Percentiles rank a stretch among this genome's conserved stretches.
Conservation (phyloP, 1,140 invertebrate genomes). For the Nebria ingens region DNA sequence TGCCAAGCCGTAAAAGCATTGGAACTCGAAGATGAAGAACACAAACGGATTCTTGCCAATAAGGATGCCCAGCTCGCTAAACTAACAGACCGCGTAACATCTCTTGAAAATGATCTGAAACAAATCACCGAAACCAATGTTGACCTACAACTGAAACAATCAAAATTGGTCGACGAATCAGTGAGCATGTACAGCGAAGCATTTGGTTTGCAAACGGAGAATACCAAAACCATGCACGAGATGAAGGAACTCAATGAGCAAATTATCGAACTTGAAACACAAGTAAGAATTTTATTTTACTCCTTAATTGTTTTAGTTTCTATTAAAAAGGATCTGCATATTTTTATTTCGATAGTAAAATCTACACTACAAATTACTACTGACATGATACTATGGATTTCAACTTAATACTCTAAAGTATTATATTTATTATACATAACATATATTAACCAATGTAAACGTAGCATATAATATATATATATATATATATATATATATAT, state of each 20-base stretch:
- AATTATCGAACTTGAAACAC: not conserved
- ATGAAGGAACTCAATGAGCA: not conserved
- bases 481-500: too few relatives aligned
- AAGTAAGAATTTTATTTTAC: not conserved
- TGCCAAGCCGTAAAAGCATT: constrained; percentile 72
- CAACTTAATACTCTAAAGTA: too few relatives aligned
- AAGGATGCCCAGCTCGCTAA: not conserved
- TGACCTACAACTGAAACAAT: not conserved
- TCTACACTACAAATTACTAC: too few relatives aligned
- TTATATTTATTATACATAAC: too few relatives aligned
- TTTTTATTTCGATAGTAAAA: too few relatives aligned
- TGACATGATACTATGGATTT: too few relatives aligned
- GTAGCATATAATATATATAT: too few relatives aligned
- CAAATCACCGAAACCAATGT: not conserved
- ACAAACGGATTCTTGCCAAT: constrained; percentile 21
- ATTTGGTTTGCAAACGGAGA: not conserved
- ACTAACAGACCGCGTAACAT: not conserved
- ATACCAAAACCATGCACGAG: not conserved
- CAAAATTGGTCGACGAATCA: not conserved
- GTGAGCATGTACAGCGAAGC: not conserved
- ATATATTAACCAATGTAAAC: too few relatives aligned
- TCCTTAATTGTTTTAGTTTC: not conserved
- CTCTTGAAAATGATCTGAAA: not conserved
- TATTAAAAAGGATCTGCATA: too few relatives aligned
- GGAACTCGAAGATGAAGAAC: constrained; percentile 41